Evolutionary conservation across 2,113 vertebrate genomes (phyloP), one percentile per base, ranked within the genome.

Genomic region (Cygnus atratus): DNA sequence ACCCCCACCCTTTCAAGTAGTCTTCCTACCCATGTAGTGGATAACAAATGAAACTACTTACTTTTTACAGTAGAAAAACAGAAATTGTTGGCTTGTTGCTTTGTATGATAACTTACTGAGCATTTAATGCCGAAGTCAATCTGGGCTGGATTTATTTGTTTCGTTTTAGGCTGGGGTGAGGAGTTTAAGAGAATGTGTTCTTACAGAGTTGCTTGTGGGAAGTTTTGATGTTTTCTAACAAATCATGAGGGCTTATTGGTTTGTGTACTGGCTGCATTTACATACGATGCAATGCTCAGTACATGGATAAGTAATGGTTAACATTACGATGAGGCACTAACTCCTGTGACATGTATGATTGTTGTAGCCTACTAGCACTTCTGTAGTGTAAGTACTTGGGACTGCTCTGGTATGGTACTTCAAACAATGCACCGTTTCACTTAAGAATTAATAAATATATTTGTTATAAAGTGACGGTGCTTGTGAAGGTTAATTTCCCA

Each of bases 131-230:
- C 20, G 26, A 65, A 37, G 28, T 59, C n/a, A 21, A 6, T 46
- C 33, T n/a, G 43, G n/a, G 21, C 35, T 54, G 48, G 43, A 37
- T 68, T 82, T 44, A 9, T 74, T 61, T 57, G 43, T 62, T 84
- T 61, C 54, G 97, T 98, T 98, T 50, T 96, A 99, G 99, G 98
- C 98, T 33, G 98, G 98, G 33, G 93, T 98, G 84, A 98, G 97
- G 96, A 98, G 93, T 88, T 97, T 98, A 74, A 96, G 96, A 88
- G 98, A 99, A 14, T 98, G 98, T 63, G 97, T 98, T 3, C 97
- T 99, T 65, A 98, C 98, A 98, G 98, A 98, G 96, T 97, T 99
- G 95, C 98, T 98, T 91, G 98, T 99, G 98, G 98, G 98, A 96
- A 98, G 98, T 46, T 83, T 57, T 88, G 55, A 63, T 35, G 8